Base-by-base conservation (phyloP, 2,797 vertebrate species). In the Ctenosaura bakeri region DNA sequence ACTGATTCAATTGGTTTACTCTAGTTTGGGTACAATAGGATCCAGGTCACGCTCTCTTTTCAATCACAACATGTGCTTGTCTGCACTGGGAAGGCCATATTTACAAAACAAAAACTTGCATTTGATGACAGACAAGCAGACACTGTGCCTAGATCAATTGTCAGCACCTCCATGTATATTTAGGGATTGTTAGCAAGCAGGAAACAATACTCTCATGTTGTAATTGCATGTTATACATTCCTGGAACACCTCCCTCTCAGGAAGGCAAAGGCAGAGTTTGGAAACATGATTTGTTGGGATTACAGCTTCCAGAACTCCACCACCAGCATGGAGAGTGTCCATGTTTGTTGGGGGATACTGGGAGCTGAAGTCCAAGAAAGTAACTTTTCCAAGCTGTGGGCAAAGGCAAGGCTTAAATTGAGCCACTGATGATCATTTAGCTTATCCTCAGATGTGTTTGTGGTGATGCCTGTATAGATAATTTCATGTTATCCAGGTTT, bases 151-250 rank as follows among this genome's bases (percentile, higher is more conserved):
- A 8, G 79, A 59, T 89, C 42, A n/a, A 86, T 82, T 83, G 71
- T 78, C 69, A 83, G 71, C 88, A 83, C 46, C 85, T 90, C 66
- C 32, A 76, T 84, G 86, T 87, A 90, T 5, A 88, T 77, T 92
- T 92, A 90, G 3, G 38, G 87, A 82, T 88, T 87, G 71, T 42
- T 90, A 38, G 86, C 93, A 89, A 93, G 0, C 87, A 90, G 91
- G 90, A 91, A 91, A 93, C 89, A 90, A 88, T 91, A 94, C 91
- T 56, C 62, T 73, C 50, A 14, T n/a, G 38, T 79, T 91, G 86
- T 38, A 86, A 62, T 54, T 29, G 13, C 20, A 59, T 81, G 77
- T 86, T n/a, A 56, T 38, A 76, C 69, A 66, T 83, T 83, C 54
- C 69, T 66, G 42, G 46, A 90, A 56, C 12, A 73, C 32, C 38